These are phyloP conservation scores for Halichoerus grypus DNA, from an alignment of 2,113 vertebrate genomes.

Conservation along the genomic window DNA sequence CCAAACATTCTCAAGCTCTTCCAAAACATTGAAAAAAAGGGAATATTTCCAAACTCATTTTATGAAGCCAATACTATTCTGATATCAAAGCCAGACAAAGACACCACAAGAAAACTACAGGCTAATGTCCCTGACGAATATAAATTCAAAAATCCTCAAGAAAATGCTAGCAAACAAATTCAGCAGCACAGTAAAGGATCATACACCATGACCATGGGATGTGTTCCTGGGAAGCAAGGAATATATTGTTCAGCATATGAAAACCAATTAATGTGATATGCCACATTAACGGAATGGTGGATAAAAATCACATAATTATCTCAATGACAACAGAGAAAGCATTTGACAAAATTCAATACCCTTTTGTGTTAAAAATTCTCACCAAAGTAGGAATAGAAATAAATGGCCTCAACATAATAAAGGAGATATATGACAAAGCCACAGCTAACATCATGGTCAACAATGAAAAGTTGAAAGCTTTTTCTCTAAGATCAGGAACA, in stretches of 20 bases:
- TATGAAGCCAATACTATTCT: not conserved
- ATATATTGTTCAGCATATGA: not conserved
- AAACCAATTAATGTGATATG: not conserved
- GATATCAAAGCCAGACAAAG: not conserved
- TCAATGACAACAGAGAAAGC: not conserved
- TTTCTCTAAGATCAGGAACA: not conserved
- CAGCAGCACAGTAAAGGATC: not conserved
- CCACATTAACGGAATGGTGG: not conserved
- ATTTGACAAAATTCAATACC: not conserved
- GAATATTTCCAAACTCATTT: not conserved
- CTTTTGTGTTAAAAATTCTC: not conserved
- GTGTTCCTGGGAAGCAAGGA: not conserved
- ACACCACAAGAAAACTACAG: not conserved
- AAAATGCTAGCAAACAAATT: not conserved
- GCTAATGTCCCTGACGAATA: not conserved
- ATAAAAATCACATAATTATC: not conserved
- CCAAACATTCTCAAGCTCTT: not conserved
- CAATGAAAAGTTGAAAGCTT: not conserved
- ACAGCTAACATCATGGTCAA: not conserved
- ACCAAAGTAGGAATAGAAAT: not conserved
- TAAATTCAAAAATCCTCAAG: not conserved
- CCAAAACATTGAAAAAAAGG: not conserved
- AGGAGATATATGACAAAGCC: not conserved
- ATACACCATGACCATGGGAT: not conserved
- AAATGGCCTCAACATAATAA: not conserved